Base-by-base conservation (phyloP, 2,113 vertebrate species). In the Ploceus nigricollis region DNA sequence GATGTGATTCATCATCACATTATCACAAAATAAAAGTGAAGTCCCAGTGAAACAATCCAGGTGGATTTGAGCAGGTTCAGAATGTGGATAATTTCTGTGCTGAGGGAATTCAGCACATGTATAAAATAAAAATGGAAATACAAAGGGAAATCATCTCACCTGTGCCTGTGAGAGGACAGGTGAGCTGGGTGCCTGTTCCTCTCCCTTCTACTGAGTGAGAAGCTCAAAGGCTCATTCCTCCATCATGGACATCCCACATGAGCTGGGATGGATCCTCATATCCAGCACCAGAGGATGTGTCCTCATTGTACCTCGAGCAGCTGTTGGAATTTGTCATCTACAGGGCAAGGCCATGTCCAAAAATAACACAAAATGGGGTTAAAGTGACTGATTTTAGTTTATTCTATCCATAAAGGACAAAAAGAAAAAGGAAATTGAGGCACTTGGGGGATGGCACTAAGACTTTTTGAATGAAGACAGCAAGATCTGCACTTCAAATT, bases 171-270 rank as follows among this genome's bases (percentile, higher is more conserved):
- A 47, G 40, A 40, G 27, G 31, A 63, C 5, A 40, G 56, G 27
- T 39, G 70, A 66, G 18, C 4, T 18, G 10, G 15, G 21, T 5
- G 4, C n/a, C 37, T 63, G 10, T 9, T 73, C 11, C 25, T 78
- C 33, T 78, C 54, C 76, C 11, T 30, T 37, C 45, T 1, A 0
- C 5, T 10, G 14, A 50, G 10, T 20, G 48, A 82, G 28, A 13
- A 82, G 18, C 71, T 40, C 60, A 33, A 27, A 81, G 37, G 2
- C 4, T 19, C 44, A 15, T 70, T 89, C 40, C 45, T 48, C 7
- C 44, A 27, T 24, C 4, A 0, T 8, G 35, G 30, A 42, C 35
- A 40, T 54, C 40, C 39, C 6, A 2, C 4, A 4, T 7, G 40
- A 93, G 60, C 35, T 58, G 48, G 60, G 60, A 23, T 73, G 19